Conservation (phyloP, 2,113 vertebrate genomes). For the Heterocephalus glaber region DNA sequence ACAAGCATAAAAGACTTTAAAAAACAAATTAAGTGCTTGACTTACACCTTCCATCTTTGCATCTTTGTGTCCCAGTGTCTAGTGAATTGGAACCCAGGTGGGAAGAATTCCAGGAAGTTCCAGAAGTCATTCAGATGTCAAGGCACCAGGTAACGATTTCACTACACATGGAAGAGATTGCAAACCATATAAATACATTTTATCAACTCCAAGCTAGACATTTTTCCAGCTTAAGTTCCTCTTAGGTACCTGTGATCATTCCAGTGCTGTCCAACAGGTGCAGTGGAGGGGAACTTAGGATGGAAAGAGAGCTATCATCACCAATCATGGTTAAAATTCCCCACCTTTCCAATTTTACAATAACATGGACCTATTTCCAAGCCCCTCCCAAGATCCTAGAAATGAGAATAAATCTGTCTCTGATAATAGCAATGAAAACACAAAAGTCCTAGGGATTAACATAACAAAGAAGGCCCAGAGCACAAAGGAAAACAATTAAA, state of each 20-base stretch:
- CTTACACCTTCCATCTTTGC: neutral
- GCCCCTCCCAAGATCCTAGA: neutral
- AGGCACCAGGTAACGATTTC: neutral
- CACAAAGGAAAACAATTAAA: neutral
- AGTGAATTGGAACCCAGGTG: neutral
- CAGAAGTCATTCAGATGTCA: neutral
- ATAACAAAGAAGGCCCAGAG: neutral
- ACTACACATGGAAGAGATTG: neutral
- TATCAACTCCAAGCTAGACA: neutral
- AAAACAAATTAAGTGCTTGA: neutral
- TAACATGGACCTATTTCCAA: neutral
- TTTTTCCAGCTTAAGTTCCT: neutral
- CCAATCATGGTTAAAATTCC: neutral
- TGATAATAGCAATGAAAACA: neutral
- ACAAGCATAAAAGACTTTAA: conserved; percentile 9
- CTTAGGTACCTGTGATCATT: neutral
- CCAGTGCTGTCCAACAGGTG: neutral
- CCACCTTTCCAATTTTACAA: neutral
- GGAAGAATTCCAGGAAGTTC: neutral
- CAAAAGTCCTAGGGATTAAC: neutral
- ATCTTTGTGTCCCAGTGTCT: neutral
- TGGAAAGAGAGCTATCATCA: neutral
- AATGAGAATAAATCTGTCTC: neutral
- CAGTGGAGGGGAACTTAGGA: neutral
- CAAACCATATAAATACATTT: neutral